These are phyloP conservation scores for Gymnocheta viridis DNA, from an alignment of 2,888 invertebrate genomes.

Conservation along the genomic window DNA sequence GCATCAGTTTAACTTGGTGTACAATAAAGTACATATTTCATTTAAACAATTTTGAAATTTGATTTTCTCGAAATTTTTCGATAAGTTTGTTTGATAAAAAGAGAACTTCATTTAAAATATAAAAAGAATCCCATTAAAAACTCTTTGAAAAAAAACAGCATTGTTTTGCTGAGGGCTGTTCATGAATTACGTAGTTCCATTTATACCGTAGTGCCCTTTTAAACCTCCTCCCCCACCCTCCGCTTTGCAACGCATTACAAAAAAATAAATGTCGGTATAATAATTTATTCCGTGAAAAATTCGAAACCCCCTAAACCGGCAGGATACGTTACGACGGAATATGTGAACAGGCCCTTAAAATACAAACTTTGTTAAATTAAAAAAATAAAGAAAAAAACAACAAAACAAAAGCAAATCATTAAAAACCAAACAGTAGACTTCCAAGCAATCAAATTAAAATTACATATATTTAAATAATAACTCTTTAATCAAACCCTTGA, in stretches of 20 bases:
- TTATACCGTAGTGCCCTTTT: too few relatives aligned
- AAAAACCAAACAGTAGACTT: conserved; percentile 34
- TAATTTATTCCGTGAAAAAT: too few relatives aligned
- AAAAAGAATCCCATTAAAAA: conserved; percentile 4
- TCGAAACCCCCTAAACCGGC: too few relatives aligned
- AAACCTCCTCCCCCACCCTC: too few relatives aligned
- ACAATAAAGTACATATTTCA: neutral
- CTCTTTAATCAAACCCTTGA: neutral
- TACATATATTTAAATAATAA: conserved; percentile 18
- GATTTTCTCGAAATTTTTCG: neutral
- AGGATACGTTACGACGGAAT: too few relatives aligned
- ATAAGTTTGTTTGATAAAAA: neutral
- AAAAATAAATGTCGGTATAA: too few relatives aligned
- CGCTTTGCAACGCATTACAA: too few relatives aligned
- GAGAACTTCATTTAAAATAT: conserved; percentile 4
- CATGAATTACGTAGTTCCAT: too few relatives aligned
- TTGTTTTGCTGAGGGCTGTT: too few relatives aligned
- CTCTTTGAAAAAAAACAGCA: conserved; percentile 46
- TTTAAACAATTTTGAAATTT: neutral
- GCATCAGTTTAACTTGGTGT: neutral
- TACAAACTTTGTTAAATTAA: conserved; percentile 40
- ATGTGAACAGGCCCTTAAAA: too few relatives aligned
- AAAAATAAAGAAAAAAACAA: neutral
- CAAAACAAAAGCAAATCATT: neutral
- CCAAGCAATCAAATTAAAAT: conserved; percentile 2